These are phyloP conservation scores for Platerodrilus igneus DNA, from an alignment of 2,888 invertebrate species.

Conservation along the genomic window DNA sequence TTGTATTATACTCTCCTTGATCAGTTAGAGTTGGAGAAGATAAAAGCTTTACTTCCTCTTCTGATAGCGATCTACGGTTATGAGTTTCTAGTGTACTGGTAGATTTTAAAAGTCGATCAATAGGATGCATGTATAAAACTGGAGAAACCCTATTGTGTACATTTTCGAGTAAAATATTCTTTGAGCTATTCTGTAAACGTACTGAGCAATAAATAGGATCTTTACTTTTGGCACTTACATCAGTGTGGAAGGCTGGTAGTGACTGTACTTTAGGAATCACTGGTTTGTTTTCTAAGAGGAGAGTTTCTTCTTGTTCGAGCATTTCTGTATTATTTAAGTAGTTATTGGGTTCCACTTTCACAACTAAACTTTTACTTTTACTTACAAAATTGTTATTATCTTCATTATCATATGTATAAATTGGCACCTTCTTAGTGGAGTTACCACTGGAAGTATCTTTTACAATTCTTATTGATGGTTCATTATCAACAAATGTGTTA, in stretches of 20 bases:
- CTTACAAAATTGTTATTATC: conserved; percentile 7
- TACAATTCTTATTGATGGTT: conserved; percentile 32
- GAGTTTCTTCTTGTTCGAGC: conserved; percentile 1
- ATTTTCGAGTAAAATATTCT: conserved; percentile 75
- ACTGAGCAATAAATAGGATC: conserved; percentile 75
- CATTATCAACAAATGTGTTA: conserved; percentile 45
- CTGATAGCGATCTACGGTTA: too few relatives aligned
- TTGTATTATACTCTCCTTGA: too few relatives aligned
- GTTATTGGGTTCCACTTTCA: conserved; percentile 45
- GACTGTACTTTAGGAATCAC: conserved; percentile 4
- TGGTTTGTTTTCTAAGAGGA: conserved; percentile 2
- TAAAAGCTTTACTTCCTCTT: too few relatives aligned
- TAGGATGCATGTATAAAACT: conserved; percentile 62
- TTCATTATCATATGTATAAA: conserved; percentile 30
- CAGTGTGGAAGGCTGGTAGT: conserved; percentile 29
- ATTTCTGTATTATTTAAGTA: conserved; percentile 31
- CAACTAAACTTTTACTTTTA: conserved; percentile 12
- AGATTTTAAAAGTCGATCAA: too few relatives aligned
- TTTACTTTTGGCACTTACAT: conserved; percentile 31
- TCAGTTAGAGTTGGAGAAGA: too few relatives aligned
- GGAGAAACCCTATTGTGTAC: conserved; percentile 68
- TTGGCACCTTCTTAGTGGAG: conserved; percentile 29
- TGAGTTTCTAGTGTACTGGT: too few relatives aligned
- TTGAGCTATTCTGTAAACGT: conserved; percentile 71
- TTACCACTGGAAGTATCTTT: conserved; percentile 30